These are phyloP conservation scores for Euproctis similis DNA, from an alignment of 2,888 invertebrate genomes.

Conservation along the genomic window DNA sequence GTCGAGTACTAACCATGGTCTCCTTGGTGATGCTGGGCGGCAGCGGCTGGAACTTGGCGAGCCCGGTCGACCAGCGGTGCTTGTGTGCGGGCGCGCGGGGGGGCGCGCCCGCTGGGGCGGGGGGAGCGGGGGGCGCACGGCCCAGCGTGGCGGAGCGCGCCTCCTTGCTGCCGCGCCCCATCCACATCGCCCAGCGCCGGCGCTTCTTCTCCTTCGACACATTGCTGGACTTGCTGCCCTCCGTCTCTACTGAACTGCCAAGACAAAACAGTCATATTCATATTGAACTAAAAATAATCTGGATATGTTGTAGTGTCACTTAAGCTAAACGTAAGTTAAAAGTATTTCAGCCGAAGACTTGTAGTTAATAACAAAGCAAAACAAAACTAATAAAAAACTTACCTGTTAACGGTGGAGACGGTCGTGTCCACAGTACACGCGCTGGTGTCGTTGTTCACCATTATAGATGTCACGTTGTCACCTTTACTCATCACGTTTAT, in stretches of 20 bases:
- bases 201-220: slow-evolving; percentile 75
- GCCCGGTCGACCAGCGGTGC: slow-evolving; percentile 83
- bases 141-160: slow-evolving; percentile 82
- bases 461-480: slow-evolving; percentile 62
- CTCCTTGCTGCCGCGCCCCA: slow-evolving; percentile 78
- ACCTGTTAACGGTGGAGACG: slow-evolving; percentile 6
- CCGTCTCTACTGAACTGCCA: slow-evolving; percentile 48
- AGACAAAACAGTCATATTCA: too few species aligned
- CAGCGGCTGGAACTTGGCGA: slow-evolving; percentile 81
- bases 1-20: slow-evolving; percentile 82
- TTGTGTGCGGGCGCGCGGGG: slow-evolving; percentile 52
- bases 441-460: slow-evolving; percentile 34
- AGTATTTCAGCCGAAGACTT: too few species aligned
- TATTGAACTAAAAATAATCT: too few species aligned
- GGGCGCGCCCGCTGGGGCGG: slow-evolving; percentile 22
- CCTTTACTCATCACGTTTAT: slow-evolving; percentile 30
- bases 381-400: too few species aligned
- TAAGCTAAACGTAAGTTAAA: too few species aligned
- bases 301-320: too few species aligned
- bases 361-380: too few species aligned
- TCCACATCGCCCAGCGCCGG: slow-evolving; percentile 81
- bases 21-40: slow-evolving; percentile 87
- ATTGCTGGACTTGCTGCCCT: slow-evolving; percentile 42
- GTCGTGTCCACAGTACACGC: slow-evolving; percentile 29
- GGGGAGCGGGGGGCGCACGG: slow-evolving; percentile 66